These are phyloP conservation scores for Drosophila merina DNA, from an alignment of 2,888 invertebrate species.

Conservation along the genomic window DNA sequence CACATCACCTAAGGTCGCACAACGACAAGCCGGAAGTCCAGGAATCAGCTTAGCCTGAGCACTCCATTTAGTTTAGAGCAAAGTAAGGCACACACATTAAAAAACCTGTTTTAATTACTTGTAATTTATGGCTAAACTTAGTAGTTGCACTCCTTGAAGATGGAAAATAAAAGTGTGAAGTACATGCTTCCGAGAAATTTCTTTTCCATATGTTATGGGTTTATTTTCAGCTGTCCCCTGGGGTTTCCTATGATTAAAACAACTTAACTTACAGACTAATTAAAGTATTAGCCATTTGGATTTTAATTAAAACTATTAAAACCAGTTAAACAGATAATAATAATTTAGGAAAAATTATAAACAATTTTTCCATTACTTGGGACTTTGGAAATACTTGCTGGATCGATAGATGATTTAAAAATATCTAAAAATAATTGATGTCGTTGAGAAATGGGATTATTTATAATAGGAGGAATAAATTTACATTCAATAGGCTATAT, in stretches of 20 bases:
- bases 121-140: slow-evolving; percentile 2
- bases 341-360: background rate
- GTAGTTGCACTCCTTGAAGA: slow-evolving; percentile 25
- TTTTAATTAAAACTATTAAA: background rate
- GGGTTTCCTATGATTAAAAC: slow-evolving; percentile 10
- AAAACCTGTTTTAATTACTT: slow-evolving; percentile 27
- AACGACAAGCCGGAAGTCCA: slow-evolving; percentile 40
- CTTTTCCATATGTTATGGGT: slow-evolving; percentile 5
- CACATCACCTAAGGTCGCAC: slow-evolving; percentile 19
- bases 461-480: background rate
- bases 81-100: slow-evolving; percentile 26
- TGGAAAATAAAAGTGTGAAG: slow-evolving; percentile 10
- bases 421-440: background rate
- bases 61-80: background rate
- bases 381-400: background rate
- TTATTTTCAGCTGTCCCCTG: background rate
- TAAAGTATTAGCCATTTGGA: background rate
- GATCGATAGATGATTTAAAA: background rate
- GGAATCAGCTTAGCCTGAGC: slow-evolving; percentile 29
- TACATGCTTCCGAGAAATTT: slow-evolving; percentile 6
- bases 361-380: background rate
- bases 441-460: background rate
- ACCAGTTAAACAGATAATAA: background rate
- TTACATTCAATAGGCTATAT: background rate
- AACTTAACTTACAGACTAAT: background rate